These are phyloP conservation scores for Tillus elongatus DNA, from an alignment of 2,888 invertebrate genomes.

Conservation along the genomic window DNA sequence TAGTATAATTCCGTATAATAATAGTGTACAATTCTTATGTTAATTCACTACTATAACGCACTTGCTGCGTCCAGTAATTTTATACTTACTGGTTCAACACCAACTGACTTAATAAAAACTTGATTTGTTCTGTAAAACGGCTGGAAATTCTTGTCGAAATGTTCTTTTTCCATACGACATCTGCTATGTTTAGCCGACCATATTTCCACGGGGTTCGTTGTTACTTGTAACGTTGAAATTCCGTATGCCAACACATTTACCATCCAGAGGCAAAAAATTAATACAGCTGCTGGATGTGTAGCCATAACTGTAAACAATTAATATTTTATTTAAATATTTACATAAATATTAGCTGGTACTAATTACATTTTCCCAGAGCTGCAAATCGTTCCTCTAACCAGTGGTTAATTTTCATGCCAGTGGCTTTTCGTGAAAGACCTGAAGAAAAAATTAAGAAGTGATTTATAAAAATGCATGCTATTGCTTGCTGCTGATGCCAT, in stretches of 20 bases:
- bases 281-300: background rate
- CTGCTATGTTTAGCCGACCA: background rate
- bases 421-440: no score
- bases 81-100: slow-evolving; percentile 1
- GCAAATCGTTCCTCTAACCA: no score
- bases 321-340: background rate
- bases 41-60: no score
- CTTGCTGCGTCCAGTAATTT: no score
- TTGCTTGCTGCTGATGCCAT: no score
- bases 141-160: slow-evolving; percentile 2
- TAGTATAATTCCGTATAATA: no score
- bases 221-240: background rate
- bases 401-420: no score
- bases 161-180: slow-evolving; percentile 2
- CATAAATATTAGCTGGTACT: no score
- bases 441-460: no score
- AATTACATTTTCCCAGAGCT: no score
- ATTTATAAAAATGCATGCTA: no score
- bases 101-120: slow-evolving; percentile 5
- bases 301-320: background rate
- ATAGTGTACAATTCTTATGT: no score
- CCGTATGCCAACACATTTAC: background rate
- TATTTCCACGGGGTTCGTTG: slow-evolving; percentile 4
- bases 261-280: background rate
- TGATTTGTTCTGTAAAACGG: slow-evolving; percentile 5